A percentile compares a stretch with the other conserved stretches of the same genome.
Evolutionary conservation across 2,797 vertebrate genomes (phyloP).

Genomic region (Anas acuta): DNA sequence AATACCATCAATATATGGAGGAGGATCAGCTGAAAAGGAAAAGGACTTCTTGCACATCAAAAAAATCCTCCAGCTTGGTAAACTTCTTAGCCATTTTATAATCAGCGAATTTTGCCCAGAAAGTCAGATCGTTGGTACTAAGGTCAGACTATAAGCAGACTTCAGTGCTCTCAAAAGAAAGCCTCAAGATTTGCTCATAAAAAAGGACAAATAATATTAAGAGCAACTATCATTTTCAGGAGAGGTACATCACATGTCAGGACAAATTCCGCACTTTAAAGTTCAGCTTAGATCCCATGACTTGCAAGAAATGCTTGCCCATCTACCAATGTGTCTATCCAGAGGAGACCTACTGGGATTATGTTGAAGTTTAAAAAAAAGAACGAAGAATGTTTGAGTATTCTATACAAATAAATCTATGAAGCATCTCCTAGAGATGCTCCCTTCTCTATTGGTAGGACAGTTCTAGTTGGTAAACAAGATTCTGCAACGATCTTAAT

Average conservation of each 20-base stretch:
- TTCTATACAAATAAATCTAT: background rate
- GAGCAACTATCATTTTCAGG: background rate
- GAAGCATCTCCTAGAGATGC: background rate
- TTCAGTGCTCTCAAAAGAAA: background rate
- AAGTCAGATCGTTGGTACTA: background rate
- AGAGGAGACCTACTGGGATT: background rate
- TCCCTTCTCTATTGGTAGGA: background rate
- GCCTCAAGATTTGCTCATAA: background rate
- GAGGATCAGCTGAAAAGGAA: conserved; percentile 87
- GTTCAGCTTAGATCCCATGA: background rate
- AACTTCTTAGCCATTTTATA: background rate
- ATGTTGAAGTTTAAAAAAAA: background rate
- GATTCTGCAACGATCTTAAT: background rate
- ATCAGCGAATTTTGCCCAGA: background rate
- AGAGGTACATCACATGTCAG: background rate
- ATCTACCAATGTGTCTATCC: background rate
- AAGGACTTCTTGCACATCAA: background rate
- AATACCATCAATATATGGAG: conserved; percentile 96
- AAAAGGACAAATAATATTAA: background rate
- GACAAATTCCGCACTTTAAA: background rate
- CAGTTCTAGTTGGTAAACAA: background rate
- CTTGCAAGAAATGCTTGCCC: background rate
- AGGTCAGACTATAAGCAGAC: background rate
- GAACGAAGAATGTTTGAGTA: background rate
- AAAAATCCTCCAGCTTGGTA: background rate